Evolutionary conservation across 2,113 vertebrate species (phyloP), one percentile per base, ranked within the genome.

Genomic region (Barnardius zonarius): DNA sequence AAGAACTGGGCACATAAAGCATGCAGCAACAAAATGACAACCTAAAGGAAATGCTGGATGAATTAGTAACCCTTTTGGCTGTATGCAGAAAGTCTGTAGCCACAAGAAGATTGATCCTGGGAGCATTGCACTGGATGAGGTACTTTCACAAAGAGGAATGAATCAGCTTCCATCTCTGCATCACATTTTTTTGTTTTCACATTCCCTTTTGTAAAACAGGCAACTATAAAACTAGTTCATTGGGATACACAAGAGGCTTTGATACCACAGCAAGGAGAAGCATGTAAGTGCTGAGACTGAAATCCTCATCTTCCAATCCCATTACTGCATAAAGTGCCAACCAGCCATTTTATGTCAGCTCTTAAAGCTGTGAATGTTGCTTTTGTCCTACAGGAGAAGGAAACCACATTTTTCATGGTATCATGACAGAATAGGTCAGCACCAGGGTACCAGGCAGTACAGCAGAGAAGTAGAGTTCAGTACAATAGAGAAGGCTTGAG

Each of bases 321-420:
- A 68, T 10, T 43, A 64, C 35, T 2, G 3, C 7, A 31, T 1
- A 2, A 92, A 68, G n/a, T 0, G 0, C 30, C 7, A 13, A 44
- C 14, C 55, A 83, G 27, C 3, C 13, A 17, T 64, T 88, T 83
- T 35, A 69, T 46, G 30, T 6, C 35, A 13, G 4, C 6, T 84
- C 57, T 75, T 77, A 51, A 78, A 44, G 20, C 4, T 89, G 51
- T 51, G 28, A 44, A 52, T 37, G 19, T 41, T 77, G 22, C 41
- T 86, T 92, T 77, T 78, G 31, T 46, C 59, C 39, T 59, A 62
- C 3, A 84, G 44, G 30, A 79, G 63, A 93, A 82, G 39, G 9
- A 93, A 87, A 67, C 4, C 20, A 75, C 16, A 2, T n/a, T 37
- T 90, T 79, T 62, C 2, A 1, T 5, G 3, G 27, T 27, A 79